Evolutionary conservation across 2,113 vertebrate genomes (phyloP).

Genomic region (Dendrocopos noguchii): DNA sequence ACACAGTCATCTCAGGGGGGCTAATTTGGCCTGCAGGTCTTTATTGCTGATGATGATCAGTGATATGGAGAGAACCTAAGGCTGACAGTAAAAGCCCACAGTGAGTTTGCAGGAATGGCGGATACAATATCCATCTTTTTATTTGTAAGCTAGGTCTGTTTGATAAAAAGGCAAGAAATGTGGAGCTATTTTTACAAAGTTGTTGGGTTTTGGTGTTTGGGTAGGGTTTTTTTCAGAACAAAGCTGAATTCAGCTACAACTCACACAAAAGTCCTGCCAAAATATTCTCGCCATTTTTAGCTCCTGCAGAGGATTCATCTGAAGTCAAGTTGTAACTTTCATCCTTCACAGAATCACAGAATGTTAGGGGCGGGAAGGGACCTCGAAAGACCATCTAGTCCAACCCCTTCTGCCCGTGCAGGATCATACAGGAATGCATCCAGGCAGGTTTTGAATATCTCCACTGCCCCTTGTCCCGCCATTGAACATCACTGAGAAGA

Average conservation of each 20-base stretch:
- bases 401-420: too few species aligned
- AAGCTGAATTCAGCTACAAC: neutral
- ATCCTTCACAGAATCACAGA: neutral
- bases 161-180: neutral
- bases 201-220: neutral
- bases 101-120: neutral
- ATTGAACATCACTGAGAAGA: too few species aligned
- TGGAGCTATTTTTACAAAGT: neutral
- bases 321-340: neutral
- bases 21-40: slow-evolving; percentile 23
- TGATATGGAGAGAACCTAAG: neutral
- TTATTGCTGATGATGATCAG: neutral
- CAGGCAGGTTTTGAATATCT: too few species aligned
- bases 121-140: neutral
- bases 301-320: neutral
- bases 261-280: neutral
- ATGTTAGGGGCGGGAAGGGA: too few species aligned
- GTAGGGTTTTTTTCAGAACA: neutral
- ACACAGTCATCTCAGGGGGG: neutral
- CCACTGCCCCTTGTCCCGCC: too few species aligned
- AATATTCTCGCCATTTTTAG: neutral
- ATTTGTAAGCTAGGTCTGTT: neutral
- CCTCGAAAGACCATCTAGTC: too few species aligned
- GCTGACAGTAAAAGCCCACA: neutral
- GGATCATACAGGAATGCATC: too few species aligned